A percentile compares a stretch with the other conserved stretches of the same genome.
phyloP scores from a whole-genome alignment of 1,140 invertebrate genomes.

The Phenacoccus solenopsis region DNA sequence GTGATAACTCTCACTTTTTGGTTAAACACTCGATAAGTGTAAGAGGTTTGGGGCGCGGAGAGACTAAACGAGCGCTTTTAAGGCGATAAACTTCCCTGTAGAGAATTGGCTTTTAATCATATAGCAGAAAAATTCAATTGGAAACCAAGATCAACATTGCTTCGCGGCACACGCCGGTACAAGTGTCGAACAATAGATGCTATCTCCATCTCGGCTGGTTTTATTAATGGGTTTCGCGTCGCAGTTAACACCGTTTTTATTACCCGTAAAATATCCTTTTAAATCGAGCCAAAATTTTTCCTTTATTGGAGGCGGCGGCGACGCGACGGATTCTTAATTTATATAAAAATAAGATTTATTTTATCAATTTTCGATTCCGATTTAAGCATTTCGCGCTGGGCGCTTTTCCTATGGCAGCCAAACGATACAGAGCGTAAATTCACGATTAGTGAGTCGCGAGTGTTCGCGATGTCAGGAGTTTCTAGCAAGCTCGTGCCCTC shows the following conservation, averaged over 20 bases:
- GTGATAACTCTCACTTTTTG: too few species aligned
- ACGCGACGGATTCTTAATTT: not conserved
- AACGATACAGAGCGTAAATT: not conserved
- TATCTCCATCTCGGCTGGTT: slow-evolving; percentile 4
- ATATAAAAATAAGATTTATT: slow-evolving; percentile 4
- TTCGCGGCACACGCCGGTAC: not conserved
- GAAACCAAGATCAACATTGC: not conserved
- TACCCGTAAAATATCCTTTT: slow-evolving; percentile 12
- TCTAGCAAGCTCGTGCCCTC: not conserved
- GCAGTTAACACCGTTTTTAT: slow-evolving; percentile 10
- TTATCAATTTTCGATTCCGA: slow-evolving; percentile 2
- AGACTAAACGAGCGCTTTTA: too few species aligned
- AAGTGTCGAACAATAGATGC: slow-evolving; percentile 8
- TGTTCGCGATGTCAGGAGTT: too few species aligned
- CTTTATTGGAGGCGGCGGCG: not conserved
- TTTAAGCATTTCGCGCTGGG: not conserved
- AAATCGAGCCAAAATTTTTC: slow-evolving; percentile 5
- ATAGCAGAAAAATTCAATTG: slow-evolving; percentile 7
- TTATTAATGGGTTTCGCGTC: slow-evolving; percentile 8
- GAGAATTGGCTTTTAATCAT: slow-evolving; percentile 6
- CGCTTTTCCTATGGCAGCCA: not conserved
- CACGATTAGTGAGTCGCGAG: not conserved
- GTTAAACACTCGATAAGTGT: too few species aligned
- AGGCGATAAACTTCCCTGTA: not conserved
- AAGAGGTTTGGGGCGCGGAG: too few species aligned